Conservation (phyloP, 2,797 vertebrate genomes). For the Mallotus villosus region DNA sequence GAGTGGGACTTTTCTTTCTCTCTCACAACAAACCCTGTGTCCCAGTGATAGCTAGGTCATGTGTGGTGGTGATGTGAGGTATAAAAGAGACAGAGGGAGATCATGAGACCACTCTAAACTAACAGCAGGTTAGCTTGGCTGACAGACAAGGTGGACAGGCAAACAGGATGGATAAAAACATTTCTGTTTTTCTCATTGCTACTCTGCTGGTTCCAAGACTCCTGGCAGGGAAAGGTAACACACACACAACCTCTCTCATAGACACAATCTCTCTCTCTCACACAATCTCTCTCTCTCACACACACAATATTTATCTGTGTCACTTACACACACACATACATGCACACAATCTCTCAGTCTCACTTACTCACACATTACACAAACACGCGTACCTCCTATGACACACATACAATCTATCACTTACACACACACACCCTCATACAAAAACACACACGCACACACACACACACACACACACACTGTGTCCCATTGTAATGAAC, state of each 20-base stretch:
- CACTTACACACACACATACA: no score
- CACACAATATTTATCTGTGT: no score
- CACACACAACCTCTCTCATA: neutral
- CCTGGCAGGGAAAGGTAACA: conserved; percentile 2
- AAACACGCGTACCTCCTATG: no score
- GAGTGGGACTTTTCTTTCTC: neutral
- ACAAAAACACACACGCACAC: neutral
- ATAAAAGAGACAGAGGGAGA: neutral
- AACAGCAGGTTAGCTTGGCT: no score
- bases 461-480: no score
- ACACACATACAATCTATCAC: neutral
- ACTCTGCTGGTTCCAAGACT: conserved; percentile 45
- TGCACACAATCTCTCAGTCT: no score
- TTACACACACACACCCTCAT: neutral
- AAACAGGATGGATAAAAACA: conserved; percentile 17
- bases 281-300: neutral
- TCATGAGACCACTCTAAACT: no score
- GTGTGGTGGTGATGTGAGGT: neutral
- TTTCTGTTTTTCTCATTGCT: conserved; percentile 26
- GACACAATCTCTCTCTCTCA: no score
- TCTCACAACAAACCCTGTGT: neutral
- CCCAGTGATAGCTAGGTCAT: neutral
- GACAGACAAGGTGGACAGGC: neutral
- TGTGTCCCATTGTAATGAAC: no score
- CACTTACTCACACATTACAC: no score